A percentile compares a stretch with the other conserved stretches of the same genome.
phyloP scores from a whole-genome alignment of 2,113 vertebrate species.

The Cinclus mexicanus region DNA sequence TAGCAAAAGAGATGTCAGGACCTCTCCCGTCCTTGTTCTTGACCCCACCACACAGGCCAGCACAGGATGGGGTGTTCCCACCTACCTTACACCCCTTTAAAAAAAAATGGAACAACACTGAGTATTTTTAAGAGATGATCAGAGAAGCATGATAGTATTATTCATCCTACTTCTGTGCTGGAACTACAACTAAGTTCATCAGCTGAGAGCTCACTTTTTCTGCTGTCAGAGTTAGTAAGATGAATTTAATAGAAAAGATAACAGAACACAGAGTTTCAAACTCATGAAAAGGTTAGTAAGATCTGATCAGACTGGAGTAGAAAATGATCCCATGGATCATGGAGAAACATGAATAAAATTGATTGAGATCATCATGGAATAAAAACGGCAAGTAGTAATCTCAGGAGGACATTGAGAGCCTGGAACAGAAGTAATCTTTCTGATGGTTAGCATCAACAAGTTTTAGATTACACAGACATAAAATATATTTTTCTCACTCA shows the following conservation, averaged over 20 bases:
- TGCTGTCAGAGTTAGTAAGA: not conserved
- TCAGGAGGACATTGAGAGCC: not conserved
- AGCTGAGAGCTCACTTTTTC: not conserved
- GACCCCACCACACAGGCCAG: not conserved
- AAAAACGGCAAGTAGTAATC: not conserved
- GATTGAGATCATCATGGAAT: not conserved
- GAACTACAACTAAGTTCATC: not conserved
- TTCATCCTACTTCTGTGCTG: not conserved
- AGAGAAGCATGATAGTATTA: not conserved
- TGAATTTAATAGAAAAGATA: not conserved
- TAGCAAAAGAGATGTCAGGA: slow-evolving; percentile 22
- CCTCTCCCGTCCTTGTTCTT: not conserved
- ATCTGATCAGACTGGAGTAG: not conserved
- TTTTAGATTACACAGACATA: not conserved
- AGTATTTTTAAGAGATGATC: not conserved
- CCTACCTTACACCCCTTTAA: not conserved
- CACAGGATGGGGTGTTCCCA: not conserved
- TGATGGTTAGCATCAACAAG: not conserved
- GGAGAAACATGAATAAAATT: not conserved
- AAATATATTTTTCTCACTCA: not conserved
- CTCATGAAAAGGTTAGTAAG: not conserved
- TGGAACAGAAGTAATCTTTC: not conserved
- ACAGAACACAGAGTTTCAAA: not conserved
- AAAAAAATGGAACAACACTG: not conserved
- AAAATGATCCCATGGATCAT: not conserved